Evolutionary conservation across 1,140 invertebrate species (phyloP).

Genomic region (Drosophila miranda): DNA sequence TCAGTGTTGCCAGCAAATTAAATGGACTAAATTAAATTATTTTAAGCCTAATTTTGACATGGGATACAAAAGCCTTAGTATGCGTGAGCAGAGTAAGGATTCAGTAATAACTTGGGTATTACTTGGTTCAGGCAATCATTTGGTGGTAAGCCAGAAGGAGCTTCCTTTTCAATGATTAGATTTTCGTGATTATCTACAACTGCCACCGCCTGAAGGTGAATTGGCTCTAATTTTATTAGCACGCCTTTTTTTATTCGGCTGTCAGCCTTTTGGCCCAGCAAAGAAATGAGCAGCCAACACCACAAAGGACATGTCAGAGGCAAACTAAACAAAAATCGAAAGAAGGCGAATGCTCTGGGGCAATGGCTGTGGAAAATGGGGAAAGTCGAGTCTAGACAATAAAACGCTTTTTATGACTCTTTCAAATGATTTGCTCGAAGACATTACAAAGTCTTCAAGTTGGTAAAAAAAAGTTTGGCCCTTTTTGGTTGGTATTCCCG

Average conservation of each 20-base stretch:
- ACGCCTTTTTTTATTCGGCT: conserved; percentile 40
- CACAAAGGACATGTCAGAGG: conserved; percentile 11
- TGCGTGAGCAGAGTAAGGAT: too few species aligned
- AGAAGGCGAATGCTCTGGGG: conserved; percentile 15
- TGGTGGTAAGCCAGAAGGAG: neutral
- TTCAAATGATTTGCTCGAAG: conserved; percentile 60
- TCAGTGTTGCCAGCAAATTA: too few species aligned
- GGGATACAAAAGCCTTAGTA: too few species aligned
- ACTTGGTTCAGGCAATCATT: conserved; percentile 2
- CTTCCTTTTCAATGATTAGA: conserved; percentile 30
- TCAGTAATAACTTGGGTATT: too few species aligned
- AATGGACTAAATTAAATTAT: too few species aligned
- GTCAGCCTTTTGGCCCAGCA: neutral
- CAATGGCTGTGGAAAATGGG: neutral
- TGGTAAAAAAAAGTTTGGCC: conserved; percentile 43
- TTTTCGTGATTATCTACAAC: conserved; percentile 18
- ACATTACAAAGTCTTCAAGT: conserved; percentile 62
- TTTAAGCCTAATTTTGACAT: too few species aligned
- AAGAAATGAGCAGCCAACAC: conserved; percentile 32
- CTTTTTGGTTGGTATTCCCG: neutral
- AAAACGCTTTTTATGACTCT: conserved; percentile 61
- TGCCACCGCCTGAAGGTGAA: conserved; percentile 33
- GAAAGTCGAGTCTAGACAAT: conserved; percentile 39
- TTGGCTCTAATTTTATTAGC: conserved; percentile 63
- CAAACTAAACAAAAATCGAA: conserved; percentile 43